Conservation (phyloP, 2,888 invertebrate genomes). For the Tetheella fluctuosa region DNA sequence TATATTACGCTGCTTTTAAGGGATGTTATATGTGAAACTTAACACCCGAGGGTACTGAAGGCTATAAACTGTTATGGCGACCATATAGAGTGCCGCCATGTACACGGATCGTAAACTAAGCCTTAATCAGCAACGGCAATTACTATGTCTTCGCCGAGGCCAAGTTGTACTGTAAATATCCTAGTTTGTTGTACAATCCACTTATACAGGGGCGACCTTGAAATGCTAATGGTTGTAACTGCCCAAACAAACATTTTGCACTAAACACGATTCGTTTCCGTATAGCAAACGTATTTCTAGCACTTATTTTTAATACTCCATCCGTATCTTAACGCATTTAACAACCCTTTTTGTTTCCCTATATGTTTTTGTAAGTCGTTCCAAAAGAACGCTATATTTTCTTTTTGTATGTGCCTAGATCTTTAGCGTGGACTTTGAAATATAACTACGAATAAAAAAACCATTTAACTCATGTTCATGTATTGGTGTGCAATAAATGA, state of each 20-base stretch:
- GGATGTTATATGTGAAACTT: conserved; percentile 43
- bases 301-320: neutral
- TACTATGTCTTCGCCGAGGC: conserved; percentile 50
- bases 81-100: conserved; percentile 32
- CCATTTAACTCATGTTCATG: conserved; percentile 8
- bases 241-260: conserved; percentile 32
- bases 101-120: conserved; percentile 52
- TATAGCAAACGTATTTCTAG: conserved; percentile 6
- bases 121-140: conserved; percentile 62
- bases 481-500: conserved; percentile 12
- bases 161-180: conserved; percentile 44
- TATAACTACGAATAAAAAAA: conserved; percentile 6
- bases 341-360: too few species aligned
- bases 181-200: conserved; percentile 39
- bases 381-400: too few species aligned
- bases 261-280: conserved; percentile 6
- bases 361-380: too few species aligned
- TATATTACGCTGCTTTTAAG: conserved; percentile 29
- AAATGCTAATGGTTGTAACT: conserved; percentile 34
- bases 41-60: conserved; percentile 42
- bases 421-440: too few species aligned
- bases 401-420: too few species aligned
- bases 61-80: conserved; percentile 56
- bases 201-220: conserved; percentile 29
- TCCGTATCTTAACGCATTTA: neutral